Evolutionary conservation across 1,140 invertebrate species (phyloP), one percentile per base, ranked within the genome.

Genomic region (Galendromus occidentalis): DNA sequence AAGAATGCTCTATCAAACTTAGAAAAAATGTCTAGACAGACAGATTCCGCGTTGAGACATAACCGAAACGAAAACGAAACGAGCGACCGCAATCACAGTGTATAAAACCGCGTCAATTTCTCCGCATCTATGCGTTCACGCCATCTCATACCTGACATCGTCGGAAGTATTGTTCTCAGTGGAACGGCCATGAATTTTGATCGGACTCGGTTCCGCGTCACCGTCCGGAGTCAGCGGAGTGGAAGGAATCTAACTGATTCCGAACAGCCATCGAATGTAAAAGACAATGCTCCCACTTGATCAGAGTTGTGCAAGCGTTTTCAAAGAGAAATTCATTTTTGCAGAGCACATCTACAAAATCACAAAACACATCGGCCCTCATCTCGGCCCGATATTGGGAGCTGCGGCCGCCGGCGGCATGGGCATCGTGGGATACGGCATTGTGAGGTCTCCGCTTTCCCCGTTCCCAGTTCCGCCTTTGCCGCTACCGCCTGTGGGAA

Each of bases 281-380:
- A 47, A 20, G 45, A 22, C 45, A 28, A 47, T 28, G 25, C 5
- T 6, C 45, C 4, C 7, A 47, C 5, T 17, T 47, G 25, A 47
- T 47, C 18, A 22, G 5, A 6, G 45, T 47, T 5, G 7, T 47
- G 25, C 45, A 47, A 47, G 25, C 28, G 45, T 28, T 47, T 44
- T n/a, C 42, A 20, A 47, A 5, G 7, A 22, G 4, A 47, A 6
- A 22, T 59, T 25, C 25, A 1, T 4, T 29, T 29, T 59, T 59
- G n/a, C 51, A 59, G 51, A 59, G 33, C 14, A 59, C 33, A 59
- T 59, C 25, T 59, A 59, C 22, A 14, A 59, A 25, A 59, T 59
- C 33, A 59, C 51, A 33, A 59, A 59, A 59, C 51, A 25, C 22
- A 25, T 59, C 33, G 51, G 51, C 25, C 51, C 51, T 59, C 51